Conservation (phyloP, 2,888 invertebrate species). For the Xanthia togata region DNA sequence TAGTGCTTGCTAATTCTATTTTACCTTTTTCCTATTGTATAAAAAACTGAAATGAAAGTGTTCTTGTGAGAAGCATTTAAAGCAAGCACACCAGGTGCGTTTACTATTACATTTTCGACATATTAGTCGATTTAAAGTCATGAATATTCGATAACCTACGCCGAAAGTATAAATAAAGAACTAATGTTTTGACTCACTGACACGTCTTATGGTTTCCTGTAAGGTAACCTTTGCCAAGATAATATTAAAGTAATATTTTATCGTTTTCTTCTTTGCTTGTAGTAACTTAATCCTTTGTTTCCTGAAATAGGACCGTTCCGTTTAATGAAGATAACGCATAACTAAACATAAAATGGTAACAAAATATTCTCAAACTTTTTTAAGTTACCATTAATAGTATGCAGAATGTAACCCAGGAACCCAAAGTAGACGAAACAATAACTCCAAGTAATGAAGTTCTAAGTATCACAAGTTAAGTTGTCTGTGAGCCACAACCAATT, state of each 20-base stretch:
- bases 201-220: background rate
- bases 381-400: slow-evolving; percentile 14
- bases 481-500: slow-evolving; percentile 62
- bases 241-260: background rate
- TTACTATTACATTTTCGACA: background rate
- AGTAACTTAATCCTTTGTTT: background rate
- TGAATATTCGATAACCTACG: background rate
- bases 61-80: too few relatives aligned
- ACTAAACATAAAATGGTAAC: slow-evolving; percentile 1
- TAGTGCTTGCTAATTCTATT: slow-evolving; percentile 13
- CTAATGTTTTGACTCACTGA: background rate
- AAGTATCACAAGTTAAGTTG: slow-evolving; percentile 65
- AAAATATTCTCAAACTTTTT: slow-evolving; percentile 24
- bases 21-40: background rate
- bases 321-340: background rate
- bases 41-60: background rate
- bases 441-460: slow-evolving; percentile 64
- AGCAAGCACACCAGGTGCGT: background rate
- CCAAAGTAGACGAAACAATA: slow-evolving; percentile 43
- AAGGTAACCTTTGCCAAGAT: too few relatives aligned
- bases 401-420: slow-evolving; percentile 21
- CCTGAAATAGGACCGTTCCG: background rate
- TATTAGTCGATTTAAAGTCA: background rate
- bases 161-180: background rate
- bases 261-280: background rate